These are phyloP conservation scores for Coryphaenoides rupestris DNA, from an alignment of 2,113 vertebrate genomes.

Conservation along the genomic window DNA sequence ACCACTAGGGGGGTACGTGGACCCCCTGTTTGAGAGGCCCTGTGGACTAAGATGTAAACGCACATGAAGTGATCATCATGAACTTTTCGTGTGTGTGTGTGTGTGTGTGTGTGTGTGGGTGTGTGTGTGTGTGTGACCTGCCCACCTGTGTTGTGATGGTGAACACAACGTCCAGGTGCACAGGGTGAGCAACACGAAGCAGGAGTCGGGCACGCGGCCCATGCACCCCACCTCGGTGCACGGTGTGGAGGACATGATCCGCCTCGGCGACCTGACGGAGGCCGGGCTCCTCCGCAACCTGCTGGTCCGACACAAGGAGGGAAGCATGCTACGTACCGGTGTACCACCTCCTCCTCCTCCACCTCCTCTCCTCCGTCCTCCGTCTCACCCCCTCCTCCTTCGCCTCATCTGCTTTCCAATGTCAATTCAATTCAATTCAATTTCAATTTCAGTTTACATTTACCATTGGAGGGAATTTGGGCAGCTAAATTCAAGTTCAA, in stretches of 20 bases:
- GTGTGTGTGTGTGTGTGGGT: neutral
- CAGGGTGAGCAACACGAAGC: conserved; percentile 78
- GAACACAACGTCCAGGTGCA: conserved; percentile 79
- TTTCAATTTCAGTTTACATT: no score
- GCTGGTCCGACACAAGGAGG: conserved; percentile 85
- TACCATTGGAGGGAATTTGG: no score
- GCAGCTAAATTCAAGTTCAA: no score
- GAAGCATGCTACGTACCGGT: conserved; percentile 93
- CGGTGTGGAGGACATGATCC: conserved; percentile 96
- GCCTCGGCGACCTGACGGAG: conserved; percentile 88
- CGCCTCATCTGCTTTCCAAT: no score
- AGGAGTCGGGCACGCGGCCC: conserved; percentile 61
- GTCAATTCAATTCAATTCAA: no score
- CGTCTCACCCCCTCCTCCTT: no score
- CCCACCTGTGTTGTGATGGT: neutral
- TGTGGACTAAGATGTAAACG: no score
- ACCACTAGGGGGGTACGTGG: no score
- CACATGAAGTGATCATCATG: no score
- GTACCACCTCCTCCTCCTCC: conserved; percentile 45
- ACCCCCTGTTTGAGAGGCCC: no score
- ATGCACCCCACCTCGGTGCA: conserved; percentile 89
- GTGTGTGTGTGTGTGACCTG: neutral
- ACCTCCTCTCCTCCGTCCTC: no score
- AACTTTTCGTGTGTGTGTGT: no score
- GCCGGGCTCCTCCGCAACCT: conserved; percentile 93